Conservation (phyloP, 2,797 vertebrate genomes). For the Acanthiza pusilla region DNA sequence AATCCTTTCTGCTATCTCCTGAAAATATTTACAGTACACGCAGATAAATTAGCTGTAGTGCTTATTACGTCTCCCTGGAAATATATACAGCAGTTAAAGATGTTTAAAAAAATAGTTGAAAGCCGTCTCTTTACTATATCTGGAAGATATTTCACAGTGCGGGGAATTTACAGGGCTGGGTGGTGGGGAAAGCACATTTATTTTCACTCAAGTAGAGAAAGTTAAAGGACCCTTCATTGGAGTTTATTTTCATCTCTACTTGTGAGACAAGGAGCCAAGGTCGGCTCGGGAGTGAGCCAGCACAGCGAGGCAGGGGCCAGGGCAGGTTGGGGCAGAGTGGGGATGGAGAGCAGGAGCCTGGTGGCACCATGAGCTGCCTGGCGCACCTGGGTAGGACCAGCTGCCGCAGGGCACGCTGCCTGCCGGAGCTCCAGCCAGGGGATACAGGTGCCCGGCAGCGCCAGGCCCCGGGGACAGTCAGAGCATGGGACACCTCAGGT, state of each 20-base stretch:
- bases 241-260: slow-evolving; percentile 65
- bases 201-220: slow-evolving; percentile 62
- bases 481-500: background rate
- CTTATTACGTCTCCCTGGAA: slow-evolving; percentile 66
- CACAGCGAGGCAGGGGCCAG: fast-evolving
- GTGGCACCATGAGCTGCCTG: background rate
- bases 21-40: slow-evolving; percentile 68
- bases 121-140: slow-evolving; percentile 66
- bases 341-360: background rate
- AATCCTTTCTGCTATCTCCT: slow-evolving; percentile 70
- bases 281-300: background rate
- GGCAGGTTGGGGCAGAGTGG: background rate
- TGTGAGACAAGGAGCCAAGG: slow-evolving; percentile 9
- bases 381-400: fast-evolving
- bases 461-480: background rate
- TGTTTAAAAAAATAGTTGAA: slow-evolving; percentile 60
- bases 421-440: background rate
- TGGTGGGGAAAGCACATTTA: slow-evolving; percentile 40
- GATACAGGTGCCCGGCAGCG: background rate
- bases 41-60: slow-evolving; percentile 70
- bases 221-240: slow-evolving; percentile 63
- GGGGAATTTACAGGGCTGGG: slow-evolving; percentile 51
- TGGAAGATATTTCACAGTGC: slow-evolving; percentile 64
- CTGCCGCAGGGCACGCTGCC: background rate
- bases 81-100: slow-evolving; percentile 69